Percentiles rank a stretch among this genome's conserved stretches.
Evolutionary conservation across 1,140 invertebrate genomes (phyloP).

Genomic region (Sycobia sp.): DNA sequence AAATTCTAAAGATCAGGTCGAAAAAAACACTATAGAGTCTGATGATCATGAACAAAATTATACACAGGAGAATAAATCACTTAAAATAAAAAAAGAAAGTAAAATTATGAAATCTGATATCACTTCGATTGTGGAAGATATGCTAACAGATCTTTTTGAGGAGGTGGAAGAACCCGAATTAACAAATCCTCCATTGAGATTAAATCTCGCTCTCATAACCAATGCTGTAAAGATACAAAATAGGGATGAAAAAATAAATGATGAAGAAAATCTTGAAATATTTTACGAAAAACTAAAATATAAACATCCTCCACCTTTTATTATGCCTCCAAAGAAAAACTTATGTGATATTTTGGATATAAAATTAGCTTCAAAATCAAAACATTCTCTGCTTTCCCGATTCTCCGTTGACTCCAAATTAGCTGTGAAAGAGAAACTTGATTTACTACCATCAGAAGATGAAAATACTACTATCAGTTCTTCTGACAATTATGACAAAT

Average conservation of each 20-base stretch:
- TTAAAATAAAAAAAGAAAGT: background rate
- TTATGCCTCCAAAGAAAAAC: slow-evolving; percentile 46
- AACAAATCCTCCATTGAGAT: slow-evolving; percentile 44
- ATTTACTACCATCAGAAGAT: slow-evolving; percentile 19
- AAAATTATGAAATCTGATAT: background rate
- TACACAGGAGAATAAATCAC: background rate
- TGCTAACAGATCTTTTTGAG: slow-evolving; percentile 35
- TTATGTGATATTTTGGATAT: slow-evolving; percentile 48
- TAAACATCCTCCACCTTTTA: slow-evolving; percentile 48
- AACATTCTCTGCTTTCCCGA: slow-evolving; percentile 53
- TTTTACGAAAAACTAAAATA: slow-evolving; percentile 52
- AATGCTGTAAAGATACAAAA: slow-evolving; percentile 41
- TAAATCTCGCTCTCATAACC: slow-evolving; percentile 53
- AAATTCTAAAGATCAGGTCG: too few species aligned
- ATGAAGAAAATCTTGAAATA: slow-evolving; percentile 32
- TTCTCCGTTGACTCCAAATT: slow-evolving; percentile 56
- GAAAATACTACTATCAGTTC: background rate
- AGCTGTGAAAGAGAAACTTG: slow-evolving; percentile 44
- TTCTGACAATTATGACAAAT: slow-evolving; percentile 14
- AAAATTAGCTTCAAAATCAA: slow-evolving; percentile 53
- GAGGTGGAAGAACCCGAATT: slow-evolving; percentile 41
- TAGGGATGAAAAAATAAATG: slow-evolving; percentile 26
- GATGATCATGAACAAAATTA: background rate
- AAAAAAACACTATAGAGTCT: background rate
- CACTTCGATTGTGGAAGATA: background rate